These are phyloP conservation scores for Maniola jurtina DNA, from an alignment of 1,140 invertebrate species.

Conservation along the genomic window DNA sequence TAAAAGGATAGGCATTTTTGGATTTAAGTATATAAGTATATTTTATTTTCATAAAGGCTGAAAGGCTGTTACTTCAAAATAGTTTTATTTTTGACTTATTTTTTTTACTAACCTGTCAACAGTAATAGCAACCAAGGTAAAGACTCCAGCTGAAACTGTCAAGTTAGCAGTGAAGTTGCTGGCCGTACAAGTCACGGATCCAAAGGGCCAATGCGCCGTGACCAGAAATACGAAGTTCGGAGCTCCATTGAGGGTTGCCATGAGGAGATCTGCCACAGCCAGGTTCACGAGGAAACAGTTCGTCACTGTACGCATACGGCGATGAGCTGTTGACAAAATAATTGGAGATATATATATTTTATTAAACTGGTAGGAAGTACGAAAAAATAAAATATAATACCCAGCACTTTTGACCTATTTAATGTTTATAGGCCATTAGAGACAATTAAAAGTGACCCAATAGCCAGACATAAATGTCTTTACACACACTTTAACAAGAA, in stretches of 20 bases:
- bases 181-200: slow-evolving; percentile 88
- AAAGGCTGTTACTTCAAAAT: too few species aligned
- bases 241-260: slow-evolving; percentile 93
- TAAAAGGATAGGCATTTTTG: too few species aligned
- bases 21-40: too few species aligned
- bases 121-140: slow-evolving; percentile 91
- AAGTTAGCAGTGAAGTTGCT: slow-evolving; percentile 93
- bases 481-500: too few species aligned
- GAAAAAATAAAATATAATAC: too few species aligned
- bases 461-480: too few species aligned
- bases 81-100: background rate
- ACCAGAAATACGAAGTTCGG: slow-evolving; percentile 95
- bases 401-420: too few species aligned
- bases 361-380: too few species aligned
- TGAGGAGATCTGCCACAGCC: slow-evolving; percentile 93
- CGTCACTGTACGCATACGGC: slow-evolving; percentile 95
- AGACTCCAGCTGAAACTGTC: slow-evolving; percentile 92
- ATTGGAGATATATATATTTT: background rate
- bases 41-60: too few species aligned
- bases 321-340: slow-evolving; percentile 80
- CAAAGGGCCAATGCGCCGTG: slow-evolving; percentile 91
- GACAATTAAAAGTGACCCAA: too few species aligned
- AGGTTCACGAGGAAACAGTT: slow-evolving; percentile 97
- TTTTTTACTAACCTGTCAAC: slow-evolving; percentile 86
- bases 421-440: too few species aligned